A percentile compares a stretch with the other conserved stretches of the same genome.
phyloP scores from a whole-genome alignment of 2,888 invertebrate genomes.

The Pocota personata region DNA sequence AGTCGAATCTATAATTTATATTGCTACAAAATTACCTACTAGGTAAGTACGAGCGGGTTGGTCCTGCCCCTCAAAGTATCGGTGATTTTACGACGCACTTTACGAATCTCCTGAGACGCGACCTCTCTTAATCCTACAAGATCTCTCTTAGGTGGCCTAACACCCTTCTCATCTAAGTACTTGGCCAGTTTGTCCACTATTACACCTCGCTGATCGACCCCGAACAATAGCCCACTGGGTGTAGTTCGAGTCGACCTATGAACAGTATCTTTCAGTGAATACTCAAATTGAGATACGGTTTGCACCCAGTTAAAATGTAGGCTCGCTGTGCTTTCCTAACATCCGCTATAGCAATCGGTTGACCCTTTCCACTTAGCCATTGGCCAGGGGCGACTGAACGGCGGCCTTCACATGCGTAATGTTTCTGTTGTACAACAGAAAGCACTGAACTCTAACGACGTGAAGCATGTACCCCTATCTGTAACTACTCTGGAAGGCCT shows the following conservation, averaged over 20 bases:
- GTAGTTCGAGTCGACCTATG: constrained; percentile 75
- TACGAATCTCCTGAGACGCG: background rate
- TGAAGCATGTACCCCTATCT: constrained; percentile 81
- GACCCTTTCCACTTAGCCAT: constrained; percentile 76
- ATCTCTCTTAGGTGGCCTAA: background rate
- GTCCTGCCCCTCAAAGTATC: too few species aligned
- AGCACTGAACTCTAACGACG: constrained; percentile 77
- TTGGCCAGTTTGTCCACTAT: constrained; percentile 64
- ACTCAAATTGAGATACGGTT: too few species aligned
- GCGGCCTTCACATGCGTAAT: constrained; percentile 75
- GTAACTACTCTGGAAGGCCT: constrained; percentile 76
- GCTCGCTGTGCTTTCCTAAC: too few species aligned
- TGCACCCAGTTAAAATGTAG: too few species aligned
- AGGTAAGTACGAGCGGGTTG: too few species aligned
- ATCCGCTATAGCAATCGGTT: too few species aligned
- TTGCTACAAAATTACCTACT: background rate
- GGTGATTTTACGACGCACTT: background rate
- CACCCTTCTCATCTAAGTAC: constrained; percentile 12
- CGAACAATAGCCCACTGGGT: too few species aligned
- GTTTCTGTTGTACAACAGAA: constrained; percentile 76
- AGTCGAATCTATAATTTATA: background rate
- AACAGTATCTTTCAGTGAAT: too few species aligned
- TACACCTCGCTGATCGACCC: constrained; percentile 75
- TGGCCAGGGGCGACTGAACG: constrained; percentile 76
- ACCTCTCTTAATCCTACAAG: background rate